A percentile compares a stretch with the other conserved stretches of the same genome.
Conservation (phyloP, 1,140 invertebrate species). For the fruit fly (Drosophila melanogaster) region Release_6_plus_ISO1_MT NC_004354.4:3817501-3818000, state of each 20-base stretch:
- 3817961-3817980: constrained; percentile 13
- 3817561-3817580: constrained; percentile 40
- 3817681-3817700: constrained; percentile 38
- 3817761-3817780: constrained; percentile 19
- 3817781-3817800: not conserved
- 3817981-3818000: not conserved
- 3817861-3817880: constrained; percentile 55
- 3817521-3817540: constrained; percentile 12
- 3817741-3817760: constrained; percentile 50
- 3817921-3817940: not conserved
- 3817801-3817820: constrained; percentile 1
- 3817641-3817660: constrained; percentile 40
- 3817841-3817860: constrained; percentile 51
- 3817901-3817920: not conserved
- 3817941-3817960: constrained; percentile 10
- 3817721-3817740: constrained; percentile 66
- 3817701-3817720: constrained; percentile 60
- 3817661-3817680: constrained; percentile 58
- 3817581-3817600: constrained; percentile 5
- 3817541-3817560: constrained; percentile 36
- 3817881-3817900: not conserved
- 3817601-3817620: not conserved
- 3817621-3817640: constrained; percentile 37
- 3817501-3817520: constrained; percentile 5
- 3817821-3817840: constrained; percentile 13